These are phyloP conservation scores for Emydura subglobosa DNA, from an alignment of 2,113 vertebrate genomes.

Conservation along the genomic window DNA sequence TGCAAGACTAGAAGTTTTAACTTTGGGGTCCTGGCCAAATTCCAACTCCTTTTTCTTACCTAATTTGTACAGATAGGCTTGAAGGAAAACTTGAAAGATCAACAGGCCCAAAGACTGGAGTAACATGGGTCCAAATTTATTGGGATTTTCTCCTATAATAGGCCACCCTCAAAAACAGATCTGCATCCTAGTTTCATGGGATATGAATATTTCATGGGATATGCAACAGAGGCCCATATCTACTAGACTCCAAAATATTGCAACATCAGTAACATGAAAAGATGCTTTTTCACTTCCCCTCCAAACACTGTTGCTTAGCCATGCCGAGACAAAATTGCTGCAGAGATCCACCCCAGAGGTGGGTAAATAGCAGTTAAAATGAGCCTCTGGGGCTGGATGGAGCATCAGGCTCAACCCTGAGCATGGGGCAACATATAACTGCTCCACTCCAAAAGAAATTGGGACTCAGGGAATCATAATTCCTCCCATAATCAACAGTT, in stretches of 20 bases:
- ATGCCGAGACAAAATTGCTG: background rate
- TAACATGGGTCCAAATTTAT: background rate
- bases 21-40: too few relatives aligned
- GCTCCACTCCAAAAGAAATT: background rate
- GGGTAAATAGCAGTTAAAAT: background rate
- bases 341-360: too few relatives aligned
- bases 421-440: background rate
- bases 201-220: background rate
- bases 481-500: background rate
- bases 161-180: too few relatives aligned
- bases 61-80: accelerated
- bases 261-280: background rate
- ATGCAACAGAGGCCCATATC: background rate
- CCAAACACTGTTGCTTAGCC: background rate
- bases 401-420: background rate
- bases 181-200: too few relatives aligned
- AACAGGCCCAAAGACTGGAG: background rate
- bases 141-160: too few relatives aligned
- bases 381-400: background rate
- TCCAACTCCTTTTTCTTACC: background rate
- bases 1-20: background rate
- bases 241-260: background rate
- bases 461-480: background rate
- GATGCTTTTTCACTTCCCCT: background rate
- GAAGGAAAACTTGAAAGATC: background rate